Base-by-base conservation (phyloP, 2,888 invertebrate species). In the Hypsopygia costalis region DNA sequence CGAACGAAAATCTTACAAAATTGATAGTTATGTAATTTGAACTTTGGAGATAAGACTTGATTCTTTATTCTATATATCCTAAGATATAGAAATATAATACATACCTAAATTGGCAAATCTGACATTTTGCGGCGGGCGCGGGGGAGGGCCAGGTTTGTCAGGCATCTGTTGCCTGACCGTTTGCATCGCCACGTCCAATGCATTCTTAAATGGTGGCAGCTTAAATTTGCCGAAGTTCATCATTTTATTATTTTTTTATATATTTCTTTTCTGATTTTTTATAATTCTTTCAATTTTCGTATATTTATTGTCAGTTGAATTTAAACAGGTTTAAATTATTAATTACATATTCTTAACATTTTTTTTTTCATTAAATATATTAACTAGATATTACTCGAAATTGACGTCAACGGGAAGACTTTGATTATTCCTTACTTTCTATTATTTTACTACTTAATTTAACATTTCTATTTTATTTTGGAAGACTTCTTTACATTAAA, bases 141-240 rank as follows among this genome's bases (percentile, higher is more conserved):
- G 67, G 1, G 89, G 73, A 25, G 90, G 85, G 1, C 90, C 87
- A 6, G 83, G 70, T 61, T 91, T 93, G 30, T 93, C 93, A 36
- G 96, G 95, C 67, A 95, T 91, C 63, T 93, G 91, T 69, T 95
- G 94, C 58, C 94, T 91, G 34, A 95, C 91, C 11, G 95, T 94
- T 79, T 95, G 95, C 91, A 94, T 93, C 12, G 95, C 94, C 51
- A 95, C 95, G 69, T 94, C 94, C 64, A 95, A 70, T 30, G 94
- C 93, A 69, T 95, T 95, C 69, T 92, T 91, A 48, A 95, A 65
- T 27, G 95, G 94, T 34, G 95, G 94, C 59, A 96, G 70, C 63
- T 91, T 91, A 55, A 93, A 91, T 46, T 91, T 90, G 27, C 92
- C 91, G 43, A 89, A 51, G 47, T 87, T 81, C 40, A 82, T 70